These are phyloP conservation scores for Hipposideros armiger DNA, from an alignment of 2,113 vertebrate genomes.

Conservation along the genomic window DNA sequence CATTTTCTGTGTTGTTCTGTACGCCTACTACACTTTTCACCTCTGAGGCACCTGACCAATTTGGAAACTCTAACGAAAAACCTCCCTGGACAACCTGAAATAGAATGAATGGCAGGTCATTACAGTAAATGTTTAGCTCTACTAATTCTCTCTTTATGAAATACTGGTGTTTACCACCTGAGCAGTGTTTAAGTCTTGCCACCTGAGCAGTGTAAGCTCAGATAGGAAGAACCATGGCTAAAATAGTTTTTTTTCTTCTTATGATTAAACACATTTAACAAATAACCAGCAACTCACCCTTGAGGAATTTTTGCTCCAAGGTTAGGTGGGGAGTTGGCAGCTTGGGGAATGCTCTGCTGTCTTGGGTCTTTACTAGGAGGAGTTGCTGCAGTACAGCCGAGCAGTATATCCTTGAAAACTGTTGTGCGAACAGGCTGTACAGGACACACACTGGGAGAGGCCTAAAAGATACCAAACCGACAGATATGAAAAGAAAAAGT, in stretches of 20 bases:
- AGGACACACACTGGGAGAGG: slow-evolving; percentile 76
- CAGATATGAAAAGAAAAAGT: slow-evolving; percentile 54
- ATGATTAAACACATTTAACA: not conserved
- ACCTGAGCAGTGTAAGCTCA: not conserved
- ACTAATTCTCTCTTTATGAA: not conserved
- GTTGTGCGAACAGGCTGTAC: slow-evolving; percentile 87
- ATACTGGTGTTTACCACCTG: not conserved
- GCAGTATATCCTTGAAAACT: slow-evolving; percentile 87
- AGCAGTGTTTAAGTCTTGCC: not conserved
- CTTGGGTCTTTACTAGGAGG: slow-evolving; percentile 88
- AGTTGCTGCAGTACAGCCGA: slow-evolving; percentile 87
- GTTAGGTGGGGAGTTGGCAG: slow-evolving; percentile 88
- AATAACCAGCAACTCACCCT: slow-evolving; percentile 83
- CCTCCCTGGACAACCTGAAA: not conserved
- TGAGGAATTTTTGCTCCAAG: slow-evolving; percentile 88
- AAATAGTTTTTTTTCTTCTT: not conserved
- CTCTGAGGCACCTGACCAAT: not conserved
- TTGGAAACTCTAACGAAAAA: slow-evolving; percentile 22
- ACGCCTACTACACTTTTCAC: not conserved
- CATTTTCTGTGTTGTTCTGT: not conserved
- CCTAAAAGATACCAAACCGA: slow-evolving; percentile 83
- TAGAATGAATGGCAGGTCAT: not conserved
- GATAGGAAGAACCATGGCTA: not conserved
- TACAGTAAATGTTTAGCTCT: not conserved
- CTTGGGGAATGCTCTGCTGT: slow-evolving; percentile 85